Evolutionary conservation across 2,113 vertebrate species (phyloP).

Genomic region (Smithornis capensis): DNA sequence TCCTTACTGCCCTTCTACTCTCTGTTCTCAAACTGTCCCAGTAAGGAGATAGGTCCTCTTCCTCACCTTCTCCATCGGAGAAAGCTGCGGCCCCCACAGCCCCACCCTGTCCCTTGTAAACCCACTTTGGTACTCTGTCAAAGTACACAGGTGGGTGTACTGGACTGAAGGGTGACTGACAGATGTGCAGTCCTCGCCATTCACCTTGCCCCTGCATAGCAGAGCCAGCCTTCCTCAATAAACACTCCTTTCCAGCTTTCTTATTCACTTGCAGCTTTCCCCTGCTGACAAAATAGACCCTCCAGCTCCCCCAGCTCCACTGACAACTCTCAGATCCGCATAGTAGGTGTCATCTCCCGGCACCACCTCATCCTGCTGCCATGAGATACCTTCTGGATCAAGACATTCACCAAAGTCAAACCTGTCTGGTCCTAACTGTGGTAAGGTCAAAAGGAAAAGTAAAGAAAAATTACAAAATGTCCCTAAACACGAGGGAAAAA

Average conservation of each 20-base stretch:
- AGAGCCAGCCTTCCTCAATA: not conserved
- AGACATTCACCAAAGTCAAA: not conserved
- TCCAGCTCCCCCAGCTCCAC: not conserved
- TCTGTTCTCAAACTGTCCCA: not conserved
- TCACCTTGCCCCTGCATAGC: not conserved
- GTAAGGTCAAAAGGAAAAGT: not conserved
- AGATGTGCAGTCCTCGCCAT: too few relatives aligned
- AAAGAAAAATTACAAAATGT: not conserved
- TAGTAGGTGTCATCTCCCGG: not conserved
- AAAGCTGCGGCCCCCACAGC: not conserved
- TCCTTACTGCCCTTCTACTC: not conserved
- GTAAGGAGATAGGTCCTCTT: accelerated
- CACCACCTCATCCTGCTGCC: not conserved
- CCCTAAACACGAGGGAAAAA: not conserved
- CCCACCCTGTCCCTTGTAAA: accelerated
- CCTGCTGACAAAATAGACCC: not conserved
- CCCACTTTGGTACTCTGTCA: not conserved
- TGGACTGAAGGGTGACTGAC: not conserved
- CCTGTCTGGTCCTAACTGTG: not conserved
- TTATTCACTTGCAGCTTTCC: not conserved
- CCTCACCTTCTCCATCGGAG: not conserved
- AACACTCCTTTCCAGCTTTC: not conserved
- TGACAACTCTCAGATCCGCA: not conserved
- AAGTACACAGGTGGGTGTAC: not conserved
- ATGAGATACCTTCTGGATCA: not conserved